phyloP scores from a whole-genome alignment of 2,113 vertebrate genomes.

The Xenopus borealis region DNA sequence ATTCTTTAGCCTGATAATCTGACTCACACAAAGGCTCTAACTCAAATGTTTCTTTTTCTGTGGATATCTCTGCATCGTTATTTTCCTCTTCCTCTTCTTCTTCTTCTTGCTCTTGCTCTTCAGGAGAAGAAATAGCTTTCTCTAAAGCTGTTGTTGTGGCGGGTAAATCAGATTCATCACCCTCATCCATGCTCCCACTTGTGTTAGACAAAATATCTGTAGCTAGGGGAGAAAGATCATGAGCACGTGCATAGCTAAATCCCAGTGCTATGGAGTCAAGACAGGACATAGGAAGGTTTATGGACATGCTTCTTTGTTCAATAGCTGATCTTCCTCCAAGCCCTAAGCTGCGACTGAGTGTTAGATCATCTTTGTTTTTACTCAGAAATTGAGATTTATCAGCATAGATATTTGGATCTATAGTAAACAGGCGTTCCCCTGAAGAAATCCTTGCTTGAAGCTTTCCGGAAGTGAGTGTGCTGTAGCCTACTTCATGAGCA shows the following conservation, averaged over 20 bases:
- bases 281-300: conserved; percentile 91
- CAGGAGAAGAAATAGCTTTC: conserved; percentile 80
- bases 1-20: conserved; percentile 70
- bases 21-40: conserved; percentile 72
- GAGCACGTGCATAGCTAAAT: conserved; percentile 80
- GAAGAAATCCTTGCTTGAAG: conserved; percentile 66
- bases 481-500: conserved; percentile 76
- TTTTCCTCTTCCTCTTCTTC: conserved; percentile 49
- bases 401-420: conserved; percentile 73
- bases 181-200: conserved; percentile 91
- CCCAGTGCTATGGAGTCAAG: conserved; percentile 81
- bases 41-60: conserved; percentile 61
- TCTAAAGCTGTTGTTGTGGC: conserved; percentile 84
- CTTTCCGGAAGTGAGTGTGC: conserved; percentile 70
- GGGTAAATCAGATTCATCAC: conserved; percentile 87
- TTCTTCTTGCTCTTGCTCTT: conserved; percentile 58
- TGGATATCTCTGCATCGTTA: conserved; percentile 52
- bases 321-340: conserved; percentile 83
- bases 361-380: conserved; percentile 87
- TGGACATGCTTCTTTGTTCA: conserved; percentile 95
- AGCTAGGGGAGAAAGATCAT: conserved; percentile 88
- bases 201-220: conserved; percentile 94
- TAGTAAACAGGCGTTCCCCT: conserved; percentile 74
- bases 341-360: conserved; percentile 84
- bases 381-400: conserved; percentile 75